Evolutionary conservation across 2,888 invertebrate genomes (phyloP).

Genomic region (Pyrocoelia pectoralis): DNA sequence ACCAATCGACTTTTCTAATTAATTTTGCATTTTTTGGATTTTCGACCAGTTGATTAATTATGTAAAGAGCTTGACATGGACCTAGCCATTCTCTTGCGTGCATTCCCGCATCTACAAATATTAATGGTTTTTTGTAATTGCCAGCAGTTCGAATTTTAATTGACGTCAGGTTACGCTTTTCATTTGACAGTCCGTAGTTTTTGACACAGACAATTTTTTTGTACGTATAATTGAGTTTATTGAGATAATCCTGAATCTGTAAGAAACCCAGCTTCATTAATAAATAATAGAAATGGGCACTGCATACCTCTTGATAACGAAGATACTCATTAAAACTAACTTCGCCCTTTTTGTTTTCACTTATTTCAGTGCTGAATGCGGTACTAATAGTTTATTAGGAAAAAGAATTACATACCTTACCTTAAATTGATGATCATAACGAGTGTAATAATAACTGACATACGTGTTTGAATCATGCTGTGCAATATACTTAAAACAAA

Average conservation of each 20-base stretch:
- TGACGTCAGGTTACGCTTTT: conserved; percentile 66
- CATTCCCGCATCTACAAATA: conserved; percentile 69
- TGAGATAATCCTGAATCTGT: not conserved
- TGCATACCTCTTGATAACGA: not conserved
- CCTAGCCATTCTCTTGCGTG: conserved; percentile 78
- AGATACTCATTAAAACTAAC: not conserved
- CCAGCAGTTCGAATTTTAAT: conserved; percentile 69
- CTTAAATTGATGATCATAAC: too few species aligned
- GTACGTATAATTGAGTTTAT: not conserved
- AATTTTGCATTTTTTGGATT: conserved; percentile 65
- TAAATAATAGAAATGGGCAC: too few species aligned
- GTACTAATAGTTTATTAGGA: too few species aligned
- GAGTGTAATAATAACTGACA: too few species aligned
- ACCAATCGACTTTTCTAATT: conserved; percentile 70
- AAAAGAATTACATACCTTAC: too few species aligned
- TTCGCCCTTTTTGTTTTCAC: not conserved
- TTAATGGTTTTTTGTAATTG: conserved; percentile 63
- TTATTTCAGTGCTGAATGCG: not conserved
- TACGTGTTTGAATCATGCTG: too few species aligned
- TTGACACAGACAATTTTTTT: conserved; percentile 61
- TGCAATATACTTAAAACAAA: too few species aligned
- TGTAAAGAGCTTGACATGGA: conserved; percentile 69
- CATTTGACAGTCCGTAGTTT: conserved; percentile 66
- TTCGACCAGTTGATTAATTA: conserved; percentile 70
- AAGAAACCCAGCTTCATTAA: not conserved